Conservation (phyloP, 2,888 invertebrate genomes). For the Chydorus sphaericus region DNA sequence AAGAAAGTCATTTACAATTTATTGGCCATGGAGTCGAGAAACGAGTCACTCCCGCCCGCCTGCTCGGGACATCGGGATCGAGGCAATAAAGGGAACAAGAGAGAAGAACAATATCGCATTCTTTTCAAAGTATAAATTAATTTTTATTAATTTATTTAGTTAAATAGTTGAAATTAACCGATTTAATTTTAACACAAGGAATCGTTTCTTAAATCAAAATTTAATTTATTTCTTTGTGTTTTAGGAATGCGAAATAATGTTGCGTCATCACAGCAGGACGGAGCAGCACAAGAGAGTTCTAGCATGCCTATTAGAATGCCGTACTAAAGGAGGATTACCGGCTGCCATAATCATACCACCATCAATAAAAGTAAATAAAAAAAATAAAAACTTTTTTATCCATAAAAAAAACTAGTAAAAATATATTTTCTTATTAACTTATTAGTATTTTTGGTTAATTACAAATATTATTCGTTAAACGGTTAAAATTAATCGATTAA, state of each 20-base stretch:
- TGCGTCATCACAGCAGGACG: conserved; percentile 62
- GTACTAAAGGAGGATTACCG: conserved; percentile 32
- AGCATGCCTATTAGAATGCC: conserved; percentile 64
- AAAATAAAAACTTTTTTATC: too few species aligned
- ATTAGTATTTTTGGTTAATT: too few species aligned
- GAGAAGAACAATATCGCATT: conserved; percentile 78
- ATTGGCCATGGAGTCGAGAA: conserved; percentile 21
- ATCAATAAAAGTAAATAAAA: conserved; percentile 27
- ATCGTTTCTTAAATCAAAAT: not conserved
- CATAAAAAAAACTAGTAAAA: too few species aligned
- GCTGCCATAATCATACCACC: conserved; percentile 21
- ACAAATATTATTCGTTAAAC: too few species aligned
- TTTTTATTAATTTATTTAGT: not conserved
- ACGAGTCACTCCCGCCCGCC: conserved; percentile 22
- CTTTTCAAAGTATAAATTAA: conserved; percentile 2
- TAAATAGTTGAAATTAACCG: not conserved
- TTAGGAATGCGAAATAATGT: conserved; percentile 69
- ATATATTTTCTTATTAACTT: too few species aligned
- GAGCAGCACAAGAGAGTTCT: conserved; percentile 61
- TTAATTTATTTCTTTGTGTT: conserved; percentile 34
- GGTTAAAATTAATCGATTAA: too few species aligned
- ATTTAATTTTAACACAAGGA: too few species aligned
- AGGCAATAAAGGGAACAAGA: conserved; percentile 15
- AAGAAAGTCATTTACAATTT: conserved; percentile 62
- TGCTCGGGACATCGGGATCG: conserved; percentile 25